Evolutionary conservation across 2,113 vertebrate species (phyloP).

Genomic region (Brachypteracias leptosomus): DNA sequence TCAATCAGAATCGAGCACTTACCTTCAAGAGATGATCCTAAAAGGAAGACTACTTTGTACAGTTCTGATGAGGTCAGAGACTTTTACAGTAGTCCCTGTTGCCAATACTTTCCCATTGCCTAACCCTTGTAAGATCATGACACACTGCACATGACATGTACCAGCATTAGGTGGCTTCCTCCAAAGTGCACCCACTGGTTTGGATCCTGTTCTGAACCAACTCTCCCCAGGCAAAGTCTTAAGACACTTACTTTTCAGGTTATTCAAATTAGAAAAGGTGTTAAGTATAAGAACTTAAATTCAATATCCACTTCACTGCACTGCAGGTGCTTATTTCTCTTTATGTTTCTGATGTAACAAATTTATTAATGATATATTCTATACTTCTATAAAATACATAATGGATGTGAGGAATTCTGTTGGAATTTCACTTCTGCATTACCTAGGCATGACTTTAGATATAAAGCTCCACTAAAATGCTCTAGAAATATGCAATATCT

Average conservation of each 20-base stretch:
- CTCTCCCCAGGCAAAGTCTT: background rate
- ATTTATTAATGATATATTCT: background rate
- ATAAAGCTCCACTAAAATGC: background rate
- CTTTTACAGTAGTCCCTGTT: background rate
- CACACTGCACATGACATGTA: background rate
- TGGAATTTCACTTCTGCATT: background rate
- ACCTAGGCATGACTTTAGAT: background rate
- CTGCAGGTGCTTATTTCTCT: background rate
- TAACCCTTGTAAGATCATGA: background rate
- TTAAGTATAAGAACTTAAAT: background rate
- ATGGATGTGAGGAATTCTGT: background rate
- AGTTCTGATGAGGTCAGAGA: background rate
- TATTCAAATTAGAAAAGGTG: constrained; percentile 1
- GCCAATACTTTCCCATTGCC: background rate
- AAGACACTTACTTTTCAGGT: background rate
- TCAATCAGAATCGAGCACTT: background rate
- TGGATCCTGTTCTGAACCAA: background rate
- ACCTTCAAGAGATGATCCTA: background rate
- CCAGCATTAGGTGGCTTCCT: background rate
- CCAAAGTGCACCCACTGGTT: background rate
- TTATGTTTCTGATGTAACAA: background rate
- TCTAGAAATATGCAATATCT: background rate
- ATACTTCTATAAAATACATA: background rate
- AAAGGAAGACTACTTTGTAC: background rate
- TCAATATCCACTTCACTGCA: background rate